These are phyloP conservation scores for Calephelis virginiensis DNA, from an alignment of 1,140 invertebrate species.

Conservation along the genomic window DNA sequence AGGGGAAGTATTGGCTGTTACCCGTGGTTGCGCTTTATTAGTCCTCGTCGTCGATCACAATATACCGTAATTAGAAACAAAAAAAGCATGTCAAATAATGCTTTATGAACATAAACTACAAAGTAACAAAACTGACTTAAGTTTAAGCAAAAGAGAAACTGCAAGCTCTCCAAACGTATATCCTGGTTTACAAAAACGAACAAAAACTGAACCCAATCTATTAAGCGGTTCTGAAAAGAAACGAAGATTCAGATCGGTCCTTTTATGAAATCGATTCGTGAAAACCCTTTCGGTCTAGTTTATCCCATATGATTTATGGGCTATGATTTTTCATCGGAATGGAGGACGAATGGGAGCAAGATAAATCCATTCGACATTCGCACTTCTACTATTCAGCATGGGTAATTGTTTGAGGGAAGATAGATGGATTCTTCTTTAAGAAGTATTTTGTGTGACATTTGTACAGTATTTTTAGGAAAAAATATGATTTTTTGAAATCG, in stretches of 20 bases:
- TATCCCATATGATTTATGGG: conserved; percentile 46
- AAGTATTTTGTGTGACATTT: no score
- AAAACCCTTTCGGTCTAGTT: conserved; percentile 2
- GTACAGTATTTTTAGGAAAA: no score
- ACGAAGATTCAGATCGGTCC: conserved; percentile 3
- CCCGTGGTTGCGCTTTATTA: no score
- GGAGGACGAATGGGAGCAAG: conserved; percentile 20
- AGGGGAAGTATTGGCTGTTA: no score
- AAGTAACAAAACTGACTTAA: no score
- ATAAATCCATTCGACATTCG: conserved; percentile 13
- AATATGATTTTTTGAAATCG: no score
- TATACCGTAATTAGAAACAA: no score
- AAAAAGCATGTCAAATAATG: no score
- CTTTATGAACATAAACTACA: no score
- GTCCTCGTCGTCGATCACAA: no score
- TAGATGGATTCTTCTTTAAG: neutral
- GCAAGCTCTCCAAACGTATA: no score
- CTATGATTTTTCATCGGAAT: conserved; percentile 27
- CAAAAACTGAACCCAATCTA: conserved; percentile 22
- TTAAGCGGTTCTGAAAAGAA: conserved; percentile 21
- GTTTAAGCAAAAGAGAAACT: no score
- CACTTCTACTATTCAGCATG: neutral
- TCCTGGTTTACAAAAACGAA: neutral
- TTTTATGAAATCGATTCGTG: conserved; percentile 5
- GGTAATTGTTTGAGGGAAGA: conserved; percentile 9